Conservation (phyloP, 2,888 invertebrate genomes). For the Pseudanteris insignis region DNA sequence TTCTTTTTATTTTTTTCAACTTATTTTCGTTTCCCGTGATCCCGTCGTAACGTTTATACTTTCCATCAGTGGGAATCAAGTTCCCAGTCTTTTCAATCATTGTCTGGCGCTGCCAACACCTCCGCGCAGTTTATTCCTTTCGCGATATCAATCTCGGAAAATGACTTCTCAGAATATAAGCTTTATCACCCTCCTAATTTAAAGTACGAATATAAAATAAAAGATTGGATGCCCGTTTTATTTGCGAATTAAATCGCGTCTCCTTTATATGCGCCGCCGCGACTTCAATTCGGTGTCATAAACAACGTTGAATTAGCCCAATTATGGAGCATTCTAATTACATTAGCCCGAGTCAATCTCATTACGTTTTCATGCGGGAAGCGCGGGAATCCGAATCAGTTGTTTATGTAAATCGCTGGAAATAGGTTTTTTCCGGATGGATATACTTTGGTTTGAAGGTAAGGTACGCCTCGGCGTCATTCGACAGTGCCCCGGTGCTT, state of each 20-base stretch:
- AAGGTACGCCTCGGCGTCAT: no score
- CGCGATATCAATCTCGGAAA: slow-evolving; percentile 41
- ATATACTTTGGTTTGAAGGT: no score
- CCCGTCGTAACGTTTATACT: slow-evolving; percentile 23
- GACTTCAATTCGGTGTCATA: slow-evolving; percentile 4
- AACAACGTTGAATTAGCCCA: slow-evolving; percentile 22
- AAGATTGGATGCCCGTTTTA: slow-evolving; percentile 28
- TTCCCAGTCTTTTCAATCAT: slow-evolving; percentile 34
- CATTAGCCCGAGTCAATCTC: not conserved
- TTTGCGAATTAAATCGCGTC: slow-evolving; percentile 28
- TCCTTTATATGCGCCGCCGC: slow-evolving; percentile 12
- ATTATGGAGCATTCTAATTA: slow-evolving; percentile 26
- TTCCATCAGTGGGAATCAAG: slow-evolving; percentile 28
- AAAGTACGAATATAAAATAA: slow-evolving; percentile 41
- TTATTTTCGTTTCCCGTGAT: slow-evolving; percentile 3
- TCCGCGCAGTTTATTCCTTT: slow-evolving; percentile 31
- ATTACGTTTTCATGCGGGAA: no score
- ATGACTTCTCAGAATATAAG: slow-evolving; percentile 39
- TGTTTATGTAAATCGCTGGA: no score
- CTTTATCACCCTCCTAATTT: slow-evolving; percentile 42
- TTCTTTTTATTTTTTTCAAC: not conserved
- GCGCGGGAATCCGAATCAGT: no score
- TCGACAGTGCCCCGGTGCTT: no score
- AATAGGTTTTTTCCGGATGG: no score
- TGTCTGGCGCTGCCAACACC: slow-evolving; percentile 31